Evolutionary conservation across 2,113 vertebrate species (phyloP).

Genomic region (Tupaia tana): DNA sequence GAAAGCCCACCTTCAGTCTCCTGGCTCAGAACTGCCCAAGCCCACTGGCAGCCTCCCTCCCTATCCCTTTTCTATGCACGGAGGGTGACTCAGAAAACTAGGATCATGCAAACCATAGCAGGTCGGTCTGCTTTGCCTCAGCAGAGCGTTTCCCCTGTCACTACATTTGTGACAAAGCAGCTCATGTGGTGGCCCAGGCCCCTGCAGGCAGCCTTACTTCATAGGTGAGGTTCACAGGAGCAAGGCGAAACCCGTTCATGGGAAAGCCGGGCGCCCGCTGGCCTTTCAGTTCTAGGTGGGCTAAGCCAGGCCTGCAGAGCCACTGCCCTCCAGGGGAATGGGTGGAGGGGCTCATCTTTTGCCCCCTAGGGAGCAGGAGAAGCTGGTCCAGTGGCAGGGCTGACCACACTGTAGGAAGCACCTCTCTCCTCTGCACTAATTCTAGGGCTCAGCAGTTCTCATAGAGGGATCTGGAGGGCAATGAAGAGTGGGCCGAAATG

Average conservation of each 20-base stretch:
- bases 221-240: not conserved
- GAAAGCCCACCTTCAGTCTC: too few relatives aligned
- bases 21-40: too few relatives aligned
- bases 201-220: not conserved
- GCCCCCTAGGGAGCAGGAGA: too few relatives aligned
- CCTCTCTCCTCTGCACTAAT: not conserved
- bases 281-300: not conserved
- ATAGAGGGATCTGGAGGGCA: not conserved
- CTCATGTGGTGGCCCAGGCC: not conserved
- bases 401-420: not conserved
- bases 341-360: accelerated
- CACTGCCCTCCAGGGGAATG: too few relatives aligned
- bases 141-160: accelerated
- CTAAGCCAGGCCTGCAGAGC: not conserved
- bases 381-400: too few relatives aligned
- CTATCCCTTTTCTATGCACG: accelerated
- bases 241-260: too few relatives aligned
- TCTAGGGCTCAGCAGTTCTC: not conserved
- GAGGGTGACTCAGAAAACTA: not conserved
- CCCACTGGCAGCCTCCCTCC: too few relatives aligned
- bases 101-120: not conserved
- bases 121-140: not conserved
- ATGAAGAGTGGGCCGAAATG: not conserved
- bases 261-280: not conserved
- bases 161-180: not conserved